A percentile compares a stretch with the other conserved stretches of the same genome.
These are phyloP conservation scores for Lepus europaeus DNA, from an alignment of 2,113 vertebrate genomes.

Conservation along the genomic window DNA sequence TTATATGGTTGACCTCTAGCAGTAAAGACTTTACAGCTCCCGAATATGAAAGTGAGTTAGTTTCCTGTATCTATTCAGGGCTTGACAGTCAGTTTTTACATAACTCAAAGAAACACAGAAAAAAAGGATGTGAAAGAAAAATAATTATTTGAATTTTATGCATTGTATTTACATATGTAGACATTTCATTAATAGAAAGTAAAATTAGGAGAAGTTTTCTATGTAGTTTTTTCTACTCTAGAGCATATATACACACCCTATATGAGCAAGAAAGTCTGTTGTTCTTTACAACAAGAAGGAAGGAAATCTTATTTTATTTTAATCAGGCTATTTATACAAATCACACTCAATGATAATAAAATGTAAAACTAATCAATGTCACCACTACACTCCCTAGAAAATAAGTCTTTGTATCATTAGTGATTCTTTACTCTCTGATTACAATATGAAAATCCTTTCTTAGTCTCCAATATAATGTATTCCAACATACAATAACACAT, in stretches of 20 bases:
- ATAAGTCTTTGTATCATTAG: background rate
- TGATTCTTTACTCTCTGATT: background rate
- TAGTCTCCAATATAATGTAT: background rate
- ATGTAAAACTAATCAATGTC: background rate
- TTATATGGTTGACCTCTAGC: background rate
- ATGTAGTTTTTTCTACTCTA: background rate
- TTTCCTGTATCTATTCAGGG: background rate
- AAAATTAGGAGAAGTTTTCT: background rate
- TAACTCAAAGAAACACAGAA: background rate
- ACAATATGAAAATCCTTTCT: background rate
- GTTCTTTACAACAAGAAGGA: background rate
- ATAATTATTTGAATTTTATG: background rate
- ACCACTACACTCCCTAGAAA: background rate
- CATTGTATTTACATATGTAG: background rate
- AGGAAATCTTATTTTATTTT: background rate
- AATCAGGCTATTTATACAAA: background rate
- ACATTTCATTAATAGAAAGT: background rate
- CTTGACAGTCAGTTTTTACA: background rate
- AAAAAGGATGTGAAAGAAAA: background rate
- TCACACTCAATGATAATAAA: background rate
- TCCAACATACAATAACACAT: background rate
- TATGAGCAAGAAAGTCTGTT: background rate
- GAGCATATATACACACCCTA: fast-evolving
- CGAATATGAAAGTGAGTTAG: background rate
- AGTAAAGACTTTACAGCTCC: background rate